Conservation (phyloP, 92 coral and sea anemone genomes). For the Actinernus sp. region DNA sequence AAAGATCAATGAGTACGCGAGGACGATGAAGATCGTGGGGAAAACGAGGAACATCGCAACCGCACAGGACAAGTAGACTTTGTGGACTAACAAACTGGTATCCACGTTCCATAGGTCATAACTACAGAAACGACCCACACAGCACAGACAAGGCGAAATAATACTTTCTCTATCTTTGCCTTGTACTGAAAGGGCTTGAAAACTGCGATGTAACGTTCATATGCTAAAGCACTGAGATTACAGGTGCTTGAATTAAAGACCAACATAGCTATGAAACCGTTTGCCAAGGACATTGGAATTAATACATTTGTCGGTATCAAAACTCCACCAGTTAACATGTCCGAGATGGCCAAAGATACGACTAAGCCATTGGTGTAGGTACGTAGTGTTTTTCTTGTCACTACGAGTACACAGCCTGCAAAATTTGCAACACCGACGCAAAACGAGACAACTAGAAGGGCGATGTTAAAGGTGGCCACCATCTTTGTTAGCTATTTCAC, state of each 20-base stretch:
- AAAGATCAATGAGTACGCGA: conserved; percentile 44
- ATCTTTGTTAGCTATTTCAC: too few species aligned
- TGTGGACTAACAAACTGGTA: conserved; percentile 21
- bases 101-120: conserved; percentile 49
- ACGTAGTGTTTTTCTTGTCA: conserved; percentile 40
- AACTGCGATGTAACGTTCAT: conserved; percentile 70
- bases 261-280: conserved; percentile 58
- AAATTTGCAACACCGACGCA: conserved; percentile 44
- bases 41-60: conserved; percentile 57
- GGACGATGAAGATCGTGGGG: conserved; percentile 51
- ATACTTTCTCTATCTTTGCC: conserved; percentile 30
- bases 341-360: conserved; percentile 71
- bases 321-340: conserved; percentile 63
- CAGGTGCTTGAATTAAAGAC: conserved; percentile 62
- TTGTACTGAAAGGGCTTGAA: conserved; percentile 58
- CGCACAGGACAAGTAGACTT: conserved; percentile 52
- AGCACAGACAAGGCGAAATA: conserved; percentile 42
- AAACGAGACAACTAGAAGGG: neutral
- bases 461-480: too few species aligned
- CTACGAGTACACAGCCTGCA: conserved; percentile 53
- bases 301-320: conserved; percentile 50
- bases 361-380: conserved; percentile 72
- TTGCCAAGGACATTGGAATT: conserved; percentile 21
- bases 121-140: conserved; percentile 53
- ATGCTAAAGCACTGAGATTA: conserved; percentile 70